Base-by-base conservation (phyloP, 2,797 vertebrate species). In the Argyrosomus regius region DNA sequence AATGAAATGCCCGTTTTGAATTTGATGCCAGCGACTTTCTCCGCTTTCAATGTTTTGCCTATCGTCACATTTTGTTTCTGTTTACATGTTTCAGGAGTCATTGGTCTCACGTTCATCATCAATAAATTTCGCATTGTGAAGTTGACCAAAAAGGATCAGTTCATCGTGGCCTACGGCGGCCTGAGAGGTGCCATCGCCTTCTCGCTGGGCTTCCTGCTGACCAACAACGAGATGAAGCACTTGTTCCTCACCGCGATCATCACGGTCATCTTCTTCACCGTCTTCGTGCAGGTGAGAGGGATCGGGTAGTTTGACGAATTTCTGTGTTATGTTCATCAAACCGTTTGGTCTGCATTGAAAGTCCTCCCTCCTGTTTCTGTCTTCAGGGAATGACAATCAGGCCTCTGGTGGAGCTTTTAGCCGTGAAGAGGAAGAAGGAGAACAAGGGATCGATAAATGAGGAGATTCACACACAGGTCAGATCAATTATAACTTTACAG, bases 91-190 rank as follows among this genome's bases (percentile, higher is more conserved):
- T 64, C 92, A 98, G 98, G 98, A 0, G 98, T 99, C 77, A 87
- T 99, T 8, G 97, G 96, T 57, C 95, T 99, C 86, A 99, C 98
- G 0, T 98, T 87, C 89, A 93, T 99, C 88, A 98, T 99, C 86
- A 99, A 99, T 93, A 99, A 98, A 86, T 99, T 99, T 91, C 97
- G 98, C 8, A 97, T 99, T 0, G 97, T 99, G 86, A 99, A 99
- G 84, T 89, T 99, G 87, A 98, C 97, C 0, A 97, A 96, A 0
- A 99, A 99, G 92, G 98, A 99, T 88, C 98, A 99, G 95, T 99
- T 99, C 93, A 99, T 99, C 87, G 96, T 99, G 0, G 98, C 98
- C 74, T 99, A 99, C 0, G 98, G 98, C 35, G 98, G 98, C 89
- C 95, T 99, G 85, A 95, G 98, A 39, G 98, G 98, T 2, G 98